Percentiles rank a stretch among this genome's conserved stretches.
Evolutionary conservation across 1,140 invertebrate genomes (phyloP).

Genomic region (Panulirus ornatus): DNA sequence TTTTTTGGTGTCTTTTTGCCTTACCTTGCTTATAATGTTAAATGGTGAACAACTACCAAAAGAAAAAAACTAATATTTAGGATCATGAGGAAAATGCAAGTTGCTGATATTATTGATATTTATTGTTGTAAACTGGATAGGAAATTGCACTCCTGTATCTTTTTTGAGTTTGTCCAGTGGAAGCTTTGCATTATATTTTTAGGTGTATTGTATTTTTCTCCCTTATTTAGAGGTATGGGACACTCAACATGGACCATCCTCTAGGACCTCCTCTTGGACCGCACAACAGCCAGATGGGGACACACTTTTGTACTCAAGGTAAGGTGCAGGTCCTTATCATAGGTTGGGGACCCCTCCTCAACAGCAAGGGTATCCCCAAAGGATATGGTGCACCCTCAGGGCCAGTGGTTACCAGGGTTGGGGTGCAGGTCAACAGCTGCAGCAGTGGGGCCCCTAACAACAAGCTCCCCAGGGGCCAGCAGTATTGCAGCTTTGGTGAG

Average conservation of each 20-base stretch:
- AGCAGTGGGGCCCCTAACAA: constrained; percentile 87
- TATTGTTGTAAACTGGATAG: too few species aligned
- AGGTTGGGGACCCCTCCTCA: constrained; percentile 92
- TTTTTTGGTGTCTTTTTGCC: too few species aligned
- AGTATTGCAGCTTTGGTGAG: constrained; percentile 73
- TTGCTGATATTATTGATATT: too few species aligned
- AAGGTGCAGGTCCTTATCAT: constrained; percentile 86
- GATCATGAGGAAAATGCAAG: too few species aligned
- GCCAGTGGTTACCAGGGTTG: constrained; percentile 84
- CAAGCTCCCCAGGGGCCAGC: constrained; percentile 80
- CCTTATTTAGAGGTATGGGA: constrained; percentile 82
- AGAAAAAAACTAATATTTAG: too few species aligned
- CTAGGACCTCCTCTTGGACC: constrained; percentile 86
- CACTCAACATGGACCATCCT: constrained; percentile 69
- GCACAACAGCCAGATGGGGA: constrained; percentile 86
- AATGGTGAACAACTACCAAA: too few species aligned
- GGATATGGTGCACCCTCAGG: constrained; percentile 91
- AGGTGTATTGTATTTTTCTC: too few species aligned
- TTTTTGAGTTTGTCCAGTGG: not conserved
- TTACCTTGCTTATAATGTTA: too few species aligned
- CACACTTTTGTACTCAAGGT: constrained; percentile 83
- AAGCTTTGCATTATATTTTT: not conserved
- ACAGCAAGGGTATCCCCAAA: constrained; percentile 88
- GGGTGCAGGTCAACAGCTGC: constrained; percentile 82
- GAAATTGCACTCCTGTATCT: too few species aligned